phyloP scores from a whole-genome alignment of 1,140 invertebrate species.

The Bombus huntii region DNA sequence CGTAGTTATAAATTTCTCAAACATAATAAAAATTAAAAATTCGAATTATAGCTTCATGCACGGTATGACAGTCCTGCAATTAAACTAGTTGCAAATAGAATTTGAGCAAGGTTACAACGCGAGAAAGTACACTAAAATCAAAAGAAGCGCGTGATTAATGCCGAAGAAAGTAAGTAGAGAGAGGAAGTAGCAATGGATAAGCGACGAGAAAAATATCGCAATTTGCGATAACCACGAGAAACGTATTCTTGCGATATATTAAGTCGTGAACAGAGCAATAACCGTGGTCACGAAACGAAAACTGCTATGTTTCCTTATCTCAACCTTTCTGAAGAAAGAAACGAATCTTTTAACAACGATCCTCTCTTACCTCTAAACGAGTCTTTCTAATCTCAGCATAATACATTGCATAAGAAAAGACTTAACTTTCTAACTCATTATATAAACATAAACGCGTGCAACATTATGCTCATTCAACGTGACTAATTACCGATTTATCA shows the following conservation, averaged over 20 bases:
- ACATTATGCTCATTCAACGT: background rate
- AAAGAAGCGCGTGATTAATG: background rate
- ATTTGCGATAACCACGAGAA: background rate
- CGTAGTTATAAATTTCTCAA: background rate
- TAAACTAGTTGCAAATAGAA: background rate
- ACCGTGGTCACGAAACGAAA: background rate
- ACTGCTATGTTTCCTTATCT: background rate
- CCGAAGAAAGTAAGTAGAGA: background rate
- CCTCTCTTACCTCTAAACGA: background rate
- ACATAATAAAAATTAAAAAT: background rate
- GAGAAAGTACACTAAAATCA: slow-evolving; percentile 13
- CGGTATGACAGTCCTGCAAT: background rate
- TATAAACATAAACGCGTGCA: background rate
- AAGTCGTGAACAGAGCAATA: background rate
- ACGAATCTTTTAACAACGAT: background rate
- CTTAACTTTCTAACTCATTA: slow-evolving; percentile 38
- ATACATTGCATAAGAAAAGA: slow-evolving; percentile 31
- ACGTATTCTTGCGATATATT: background rate
- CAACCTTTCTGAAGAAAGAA: background rate
- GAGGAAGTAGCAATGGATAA: background rate
- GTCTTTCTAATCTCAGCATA: background rate
- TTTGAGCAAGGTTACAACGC: background rate
- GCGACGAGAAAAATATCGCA: background rate
- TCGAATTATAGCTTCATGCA: background rate
- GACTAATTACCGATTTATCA: slow-evolving; percentile 8